Conservation (phyloP, 2,113 vertebrate species). For the Trogon surrucura region DNA sequence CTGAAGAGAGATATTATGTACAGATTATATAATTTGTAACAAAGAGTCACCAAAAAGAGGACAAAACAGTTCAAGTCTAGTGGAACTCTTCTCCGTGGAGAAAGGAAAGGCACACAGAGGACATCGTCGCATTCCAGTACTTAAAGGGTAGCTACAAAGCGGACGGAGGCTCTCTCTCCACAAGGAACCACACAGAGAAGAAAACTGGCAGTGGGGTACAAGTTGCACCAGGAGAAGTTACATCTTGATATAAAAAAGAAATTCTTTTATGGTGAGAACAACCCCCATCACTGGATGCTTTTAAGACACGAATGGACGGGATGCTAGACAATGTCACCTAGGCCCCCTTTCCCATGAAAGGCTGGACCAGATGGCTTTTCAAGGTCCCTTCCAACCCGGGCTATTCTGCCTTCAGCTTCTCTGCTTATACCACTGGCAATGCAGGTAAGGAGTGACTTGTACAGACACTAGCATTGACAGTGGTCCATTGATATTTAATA, state of each 20-base stretch:
- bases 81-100: background rate
- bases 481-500: background rate
- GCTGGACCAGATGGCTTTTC: background rate
- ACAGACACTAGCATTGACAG: background rate
- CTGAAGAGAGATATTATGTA: background rate
- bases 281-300: background rate
- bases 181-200: background rate
- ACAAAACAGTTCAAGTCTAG: background rate
- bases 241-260: background rate
- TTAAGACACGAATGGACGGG: background rate
- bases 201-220: background rate
- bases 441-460: background rate
- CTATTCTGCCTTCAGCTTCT: background rate
- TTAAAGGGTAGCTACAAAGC: background rate
- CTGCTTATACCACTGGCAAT: background rate
- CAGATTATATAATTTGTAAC: background rate
- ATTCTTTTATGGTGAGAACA: background rate
- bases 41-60: background rate
- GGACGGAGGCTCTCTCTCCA: background rate
- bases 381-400: background rate
- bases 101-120: background rate
- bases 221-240: background rate
- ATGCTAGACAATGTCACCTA: background rate
- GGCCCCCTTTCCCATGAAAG: background rate
- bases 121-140: background rate